A percentile compares a stretch with the other conserved stretches of the same genome.
Evolutionary conservation across 1,140 invertebrate species (phyloP).

Genomic region (Teleopsis dalmanni): DNA sequence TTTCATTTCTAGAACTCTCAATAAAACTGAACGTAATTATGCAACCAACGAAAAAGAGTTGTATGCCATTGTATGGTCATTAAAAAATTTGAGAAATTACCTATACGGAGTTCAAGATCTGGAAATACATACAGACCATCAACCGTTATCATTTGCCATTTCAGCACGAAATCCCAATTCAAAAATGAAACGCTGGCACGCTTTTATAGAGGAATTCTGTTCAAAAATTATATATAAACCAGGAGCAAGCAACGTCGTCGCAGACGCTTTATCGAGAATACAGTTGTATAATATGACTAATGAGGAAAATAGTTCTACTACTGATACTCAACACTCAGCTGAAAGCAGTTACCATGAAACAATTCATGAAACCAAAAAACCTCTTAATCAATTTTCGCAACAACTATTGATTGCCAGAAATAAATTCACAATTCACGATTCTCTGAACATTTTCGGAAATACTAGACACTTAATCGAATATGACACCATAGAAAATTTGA

Average conservation of each 20-base stretch:
- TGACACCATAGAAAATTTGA: not conserved
- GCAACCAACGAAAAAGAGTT: slow-evolving; percentile 46
- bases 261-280: not conserved
- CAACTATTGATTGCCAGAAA: not conserved
- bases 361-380: not conserved
- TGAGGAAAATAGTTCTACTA: no score
- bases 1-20: slow-evolving; percentile 27
- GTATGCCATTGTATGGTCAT: slow-evolving; percentile 47
- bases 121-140: slow-evolving; percentile 48
- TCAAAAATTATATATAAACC: slow-evolving; percentile 4
- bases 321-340: no score
- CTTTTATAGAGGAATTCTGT: slow-evolving; percentile 43
- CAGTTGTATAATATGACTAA: not conserved
- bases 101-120: slow-evolving; percentile 43
- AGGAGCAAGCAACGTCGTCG: not conserved
- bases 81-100: slow-evolving; percentile 46
- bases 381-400: not conserved
- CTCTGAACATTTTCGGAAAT: not conserved
- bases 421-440: not conserved
- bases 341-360: not conserved
- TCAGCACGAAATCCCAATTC: slow-evolving; percentile 44
- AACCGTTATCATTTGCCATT: slow-evolving; percentile 43
- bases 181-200: slow-evolving; percentile 46
- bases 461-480: not conserved
- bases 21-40: slow-evolving; percentile 42